Evolutionary conservation across 2,113 vertebrate genomes (phyloP).

Genomic region (Acrocephalus kingi): DNA sequence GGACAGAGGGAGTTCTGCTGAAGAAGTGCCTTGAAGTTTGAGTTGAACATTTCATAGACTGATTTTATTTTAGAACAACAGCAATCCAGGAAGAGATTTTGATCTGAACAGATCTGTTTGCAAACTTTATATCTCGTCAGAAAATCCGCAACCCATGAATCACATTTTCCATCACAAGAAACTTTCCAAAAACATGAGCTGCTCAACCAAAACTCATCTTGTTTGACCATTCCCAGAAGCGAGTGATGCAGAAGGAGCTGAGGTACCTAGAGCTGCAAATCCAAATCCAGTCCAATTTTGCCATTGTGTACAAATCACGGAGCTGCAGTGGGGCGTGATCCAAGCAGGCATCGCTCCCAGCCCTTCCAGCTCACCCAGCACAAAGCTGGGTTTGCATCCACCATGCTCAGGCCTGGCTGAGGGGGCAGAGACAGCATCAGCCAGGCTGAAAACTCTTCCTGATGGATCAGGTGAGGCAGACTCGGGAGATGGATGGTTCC

Average conservation of each 20-base stretch:
- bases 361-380: not conserved
- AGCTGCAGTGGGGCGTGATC: not conserved
- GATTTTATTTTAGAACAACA: not conserved
- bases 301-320: not conserved
- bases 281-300: not conserved
- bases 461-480: not conserved
- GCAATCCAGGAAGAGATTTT: slow-evolving; percentile 1
- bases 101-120: not conserved
- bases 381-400: not conserved
- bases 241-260: slow-evolving; percentile 9
- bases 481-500: not conserved
- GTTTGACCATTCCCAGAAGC: slow-evolving; percentile 4
- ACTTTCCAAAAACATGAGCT: not conserved
- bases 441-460: not conserved
- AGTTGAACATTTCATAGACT: not conserved
- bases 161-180: not conserved
- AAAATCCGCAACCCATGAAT: slow-evolving; percentile 7
- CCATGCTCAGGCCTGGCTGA: not conserved
- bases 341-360: slow-evolving; percentile 1
- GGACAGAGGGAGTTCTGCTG: not conserved
- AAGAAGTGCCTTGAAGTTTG: not conserved
- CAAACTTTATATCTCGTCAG: not conserved
- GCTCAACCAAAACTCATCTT: slow-evolving; percentile 18
- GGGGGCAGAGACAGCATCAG: not conserved
- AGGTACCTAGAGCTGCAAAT: not conserved